Conservation (phyloP, 2,113 vertebrate species). For the Plecturocebus donacophilus region DNA sequence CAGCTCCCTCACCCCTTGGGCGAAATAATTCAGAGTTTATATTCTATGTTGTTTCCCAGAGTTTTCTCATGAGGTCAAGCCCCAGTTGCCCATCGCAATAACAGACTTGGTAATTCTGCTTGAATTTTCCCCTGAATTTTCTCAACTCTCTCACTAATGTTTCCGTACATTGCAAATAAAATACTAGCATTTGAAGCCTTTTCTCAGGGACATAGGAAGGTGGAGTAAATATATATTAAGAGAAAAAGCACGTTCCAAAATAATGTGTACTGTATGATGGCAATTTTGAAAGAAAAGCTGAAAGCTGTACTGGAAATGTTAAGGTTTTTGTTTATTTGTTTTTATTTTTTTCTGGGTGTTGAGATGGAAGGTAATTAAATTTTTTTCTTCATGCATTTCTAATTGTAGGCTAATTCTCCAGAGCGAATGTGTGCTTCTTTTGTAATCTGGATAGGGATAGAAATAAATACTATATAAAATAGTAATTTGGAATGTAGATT, state of each 20-base stretch:
- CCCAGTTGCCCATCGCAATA: not conserved
- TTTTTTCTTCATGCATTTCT: not conserved
- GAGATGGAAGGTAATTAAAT: not conserved
- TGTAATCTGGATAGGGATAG: not conserved
- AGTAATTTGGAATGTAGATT: not conserved
- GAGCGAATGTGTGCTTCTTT: not conserved
- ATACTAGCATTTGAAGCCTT: not conserved
- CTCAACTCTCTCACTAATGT: not conserved
- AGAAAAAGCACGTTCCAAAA: constrained; percentile 8
- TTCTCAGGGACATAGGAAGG: not conserved
- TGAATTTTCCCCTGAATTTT: constrained; percentile 12
- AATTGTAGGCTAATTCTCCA: constrained; percentile 13
- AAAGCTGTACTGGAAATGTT: not conserved
- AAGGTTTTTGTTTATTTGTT: not conserved
- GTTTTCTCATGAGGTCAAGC: constrained; percentile 21
- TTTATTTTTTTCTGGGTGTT: not conserved
- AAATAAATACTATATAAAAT: constrained; percentile 9
- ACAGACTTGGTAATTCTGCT: not conserved
- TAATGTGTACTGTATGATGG: not conserved
- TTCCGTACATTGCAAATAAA: constrained; percentile 27
- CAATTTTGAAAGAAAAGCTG: constrained; percentile 45
- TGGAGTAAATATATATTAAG: constrained; percentile 20
- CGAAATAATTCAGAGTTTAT: not conserved
- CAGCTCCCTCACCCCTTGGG: not conserved
- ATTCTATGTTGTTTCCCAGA: not conserved